These are phyloP conservation scores for Orthonyx spaldingii DNA, from an alignment of 2,113 vertebrate genomes.

Conservation along the genomic window DNA sequence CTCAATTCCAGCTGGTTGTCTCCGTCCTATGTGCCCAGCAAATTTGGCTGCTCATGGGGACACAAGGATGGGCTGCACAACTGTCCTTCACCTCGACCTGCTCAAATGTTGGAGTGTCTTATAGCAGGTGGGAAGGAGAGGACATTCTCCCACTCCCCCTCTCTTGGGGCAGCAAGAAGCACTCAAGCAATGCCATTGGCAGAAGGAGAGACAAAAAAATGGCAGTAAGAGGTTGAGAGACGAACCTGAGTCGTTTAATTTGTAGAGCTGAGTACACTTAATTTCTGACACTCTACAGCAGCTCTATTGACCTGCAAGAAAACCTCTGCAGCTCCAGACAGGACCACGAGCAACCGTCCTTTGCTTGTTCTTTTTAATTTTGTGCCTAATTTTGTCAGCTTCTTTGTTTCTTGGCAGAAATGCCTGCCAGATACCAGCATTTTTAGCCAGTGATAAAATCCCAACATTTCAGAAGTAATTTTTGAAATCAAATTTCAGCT, in stretches of 20 bases:
- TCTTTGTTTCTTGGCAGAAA: neutral
- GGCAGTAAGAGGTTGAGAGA: neutral
- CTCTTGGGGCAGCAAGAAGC: neutral
- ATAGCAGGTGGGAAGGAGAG: neutral
- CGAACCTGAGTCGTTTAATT: neutral
- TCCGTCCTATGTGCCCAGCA: neutral
- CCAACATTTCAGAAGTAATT: neutral
- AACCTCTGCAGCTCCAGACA: neutral
- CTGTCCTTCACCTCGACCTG: neutral
- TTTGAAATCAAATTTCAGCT: neutral
- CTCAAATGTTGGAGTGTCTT: neutral
- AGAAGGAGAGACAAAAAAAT: neutral
- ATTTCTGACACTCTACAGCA: neutral
- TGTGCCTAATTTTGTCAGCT: neutral
- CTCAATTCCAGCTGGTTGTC: neutral
- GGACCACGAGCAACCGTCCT: fast-evolving
- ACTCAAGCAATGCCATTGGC: neutral
- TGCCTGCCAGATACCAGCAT: neutral
- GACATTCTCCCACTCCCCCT: neutral
- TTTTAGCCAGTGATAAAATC: neutral
- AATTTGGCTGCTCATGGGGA: neutral
- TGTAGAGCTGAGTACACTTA: neutral
- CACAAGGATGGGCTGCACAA: neutral
- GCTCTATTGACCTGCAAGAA: neutral
- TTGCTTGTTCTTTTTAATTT: neutral